Base-by-base conservation (phyloP, 2,113 vertebrate species). In the Osmerus eperlanus region DNA sequence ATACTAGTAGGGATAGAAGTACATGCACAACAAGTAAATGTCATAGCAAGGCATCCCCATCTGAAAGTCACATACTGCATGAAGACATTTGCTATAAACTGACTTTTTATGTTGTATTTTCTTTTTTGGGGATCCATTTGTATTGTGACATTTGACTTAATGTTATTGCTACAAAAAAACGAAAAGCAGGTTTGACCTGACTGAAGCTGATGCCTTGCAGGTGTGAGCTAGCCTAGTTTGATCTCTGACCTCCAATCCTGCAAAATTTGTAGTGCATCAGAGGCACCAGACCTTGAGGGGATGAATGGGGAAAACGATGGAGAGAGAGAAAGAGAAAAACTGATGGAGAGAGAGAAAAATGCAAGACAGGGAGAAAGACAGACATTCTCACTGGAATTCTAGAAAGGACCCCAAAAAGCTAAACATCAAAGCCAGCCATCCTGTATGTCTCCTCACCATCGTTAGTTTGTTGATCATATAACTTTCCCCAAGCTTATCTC, bases 1-100 rank as follows among this genome's bases (percentile, higher is more conserved):
- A 71, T 73, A 65, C 78, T 71, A 77, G 76, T 72, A 70, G 77
- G 56, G 59, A 75, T 65, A 53, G 59, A 8, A 67, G 56, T 54
- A 63, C 60, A 62, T 62, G 21, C 23, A 5, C 60, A 61, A 16
- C 23, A 62, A 25, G 21, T 28, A 23, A 62, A 62, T 62, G 41
- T 47, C 41, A 47, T 23, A 60, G 19, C 58, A 60, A 60, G 19
- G 11, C 21, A 60, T 60, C 19, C 9, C 21, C 58, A 62, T 47
- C 41, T 47, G 41, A 47, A 47, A 47, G 41, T 47, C 41, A 47
- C 9, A 11, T 47, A 11, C 41, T 47, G 41, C 41, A 12, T 47
- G 9, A 11, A 47, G 41, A 47, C 9, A 47, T 47, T 47, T 47
- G 9, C 6, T 47, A 47, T 47, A 47, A 11, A 47, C 7, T 11